Base-by-base conservation (phyloP, 2,113 vertebrate species). In the Megatriorchis doriae region DNA sequence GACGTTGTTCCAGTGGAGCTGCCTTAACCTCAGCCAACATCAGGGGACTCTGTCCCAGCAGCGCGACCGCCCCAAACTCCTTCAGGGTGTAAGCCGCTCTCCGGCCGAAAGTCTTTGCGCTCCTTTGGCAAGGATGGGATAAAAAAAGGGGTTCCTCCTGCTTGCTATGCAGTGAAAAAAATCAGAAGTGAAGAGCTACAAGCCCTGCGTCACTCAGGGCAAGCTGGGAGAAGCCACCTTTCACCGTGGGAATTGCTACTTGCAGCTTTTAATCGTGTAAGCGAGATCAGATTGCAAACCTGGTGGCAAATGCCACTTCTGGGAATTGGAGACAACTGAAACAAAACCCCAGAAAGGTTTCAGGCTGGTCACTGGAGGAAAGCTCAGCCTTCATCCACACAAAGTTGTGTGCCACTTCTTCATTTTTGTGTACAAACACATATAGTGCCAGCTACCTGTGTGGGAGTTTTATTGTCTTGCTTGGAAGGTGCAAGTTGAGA, bases 31-130 rank as follows among this genome's bases (percentile, higher is more conserved):
- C 48, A 81, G 55, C 31, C 25, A 16, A 4, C 29, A 42, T 63
- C 42, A 48, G 25, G 42, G 25, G 36, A 42, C 13, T 58, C 22
- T 15, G 4, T 61, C 58, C 40, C 45, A 68, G n/a, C 19, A 25
- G 19, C 2, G 1, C 0, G 1, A 38, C 32, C 0, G 1, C 17
- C 36, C 16, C 26, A 6, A 34, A 29, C 8, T 16, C 42, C 32
- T 52, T 32, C 2, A 1, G 12, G 3, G 3, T 36, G 9, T 25
- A 67, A 75, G 32, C 3, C 0, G 0, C 31, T 36, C 8, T 5
- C 11, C 1, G 2, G 40, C 19, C 0, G 0, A 45, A 32, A 26
- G 53, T 13, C 17, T 86, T 63, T 55, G 27, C 3, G 3, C 26
- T 78, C 26, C 13, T 93, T 79, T 5, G 10, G 16, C 0, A 0